Conservation (phyloP, 1,140 invertebrate genomes). For the Neodiprion pinetum region DNA sequence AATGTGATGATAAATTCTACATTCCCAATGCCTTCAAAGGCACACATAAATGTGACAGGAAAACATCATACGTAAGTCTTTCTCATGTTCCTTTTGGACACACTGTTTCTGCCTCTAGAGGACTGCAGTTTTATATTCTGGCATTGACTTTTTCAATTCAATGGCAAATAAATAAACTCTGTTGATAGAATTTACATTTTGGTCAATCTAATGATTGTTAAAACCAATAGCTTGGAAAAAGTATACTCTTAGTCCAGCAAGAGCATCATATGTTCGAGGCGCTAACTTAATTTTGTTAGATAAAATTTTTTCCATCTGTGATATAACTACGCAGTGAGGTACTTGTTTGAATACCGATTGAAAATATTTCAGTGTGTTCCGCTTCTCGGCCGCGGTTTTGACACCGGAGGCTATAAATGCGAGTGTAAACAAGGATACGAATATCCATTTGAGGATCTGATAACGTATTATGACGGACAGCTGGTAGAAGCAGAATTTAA, state of each 20-base stretch:
- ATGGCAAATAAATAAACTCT: conserved; percentile 15
- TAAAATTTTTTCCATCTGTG: too few species aligned
- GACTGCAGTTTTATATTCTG: neutral
- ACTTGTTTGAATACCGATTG: neutral
- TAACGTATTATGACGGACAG: conserved; percentile 96
- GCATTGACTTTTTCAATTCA: neutral
- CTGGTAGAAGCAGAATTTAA: conserved; percentile 93
- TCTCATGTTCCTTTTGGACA: neutral
- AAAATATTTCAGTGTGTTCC: conserved; percentile 84
- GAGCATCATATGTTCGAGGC: too few species aligned
- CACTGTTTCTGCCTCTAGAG: neutral
- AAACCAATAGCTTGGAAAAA: too few species aligned
- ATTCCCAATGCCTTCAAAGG: conserved; percentile 94
- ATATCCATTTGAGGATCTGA: conserved; percentile 94
- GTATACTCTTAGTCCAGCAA: too few species aligned
- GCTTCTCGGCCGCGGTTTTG: conserved; percentile 88
- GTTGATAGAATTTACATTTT: too few species aligned
- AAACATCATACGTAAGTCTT: conserved; percentile 89
- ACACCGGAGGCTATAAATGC: conserved; percentile 97
- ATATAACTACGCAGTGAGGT: too few species aligned
- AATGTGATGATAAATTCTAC: conserved; percentile 90
- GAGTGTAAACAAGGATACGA: conserved; percentile 97
- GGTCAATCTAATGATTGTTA: too few species aligned
- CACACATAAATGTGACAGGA: conserved; percentile 92
- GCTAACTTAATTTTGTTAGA: too few species aligned